Evolutionary conservation across 2,113 vertebrate species (phyloP).

Genomic region (Eretmochelys imbricata): DNA sequence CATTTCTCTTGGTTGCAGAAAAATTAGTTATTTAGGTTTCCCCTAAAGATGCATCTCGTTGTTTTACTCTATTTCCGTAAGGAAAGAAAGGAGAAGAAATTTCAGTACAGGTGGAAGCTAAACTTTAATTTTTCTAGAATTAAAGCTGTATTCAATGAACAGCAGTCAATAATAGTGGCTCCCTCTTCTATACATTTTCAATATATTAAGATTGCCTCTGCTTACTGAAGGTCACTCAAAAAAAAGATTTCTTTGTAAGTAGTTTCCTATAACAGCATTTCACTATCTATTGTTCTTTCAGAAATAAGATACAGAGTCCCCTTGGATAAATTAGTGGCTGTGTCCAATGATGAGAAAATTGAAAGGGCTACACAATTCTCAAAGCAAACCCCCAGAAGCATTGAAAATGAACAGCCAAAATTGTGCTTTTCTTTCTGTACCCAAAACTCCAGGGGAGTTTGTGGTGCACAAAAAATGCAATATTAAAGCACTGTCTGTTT

Average conservation of each 20-base stretch:
- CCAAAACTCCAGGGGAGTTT: not conserved
- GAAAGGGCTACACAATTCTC: not conserved
- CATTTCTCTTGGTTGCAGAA: not conserved
- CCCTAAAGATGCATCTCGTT: not conserved
- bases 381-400: not conserved
- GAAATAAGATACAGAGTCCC: not conserved
- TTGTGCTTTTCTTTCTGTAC: not conserved
- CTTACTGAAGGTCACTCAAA: not conserved
- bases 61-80: not conserved
- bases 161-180: not conserved
- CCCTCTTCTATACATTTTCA: not conserved
- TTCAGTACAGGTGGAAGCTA: not conserved
- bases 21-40: not conserved
- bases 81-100: rapidly evolving
- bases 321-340: not conserved
- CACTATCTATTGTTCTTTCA: not conserved
- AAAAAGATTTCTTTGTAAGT: not conserved
- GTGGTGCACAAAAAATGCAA: not conserved
- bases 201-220: not conserved
- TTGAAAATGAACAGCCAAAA: not conserved
- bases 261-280: not conserved
- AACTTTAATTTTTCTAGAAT: not conserved
- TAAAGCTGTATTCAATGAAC: not conserved
- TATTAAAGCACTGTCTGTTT: not conserved
- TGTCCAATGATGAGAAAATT: not conserved